Percentiles rank a stretch among this genome's conserved stretches.
Conservation (phyloP, 2,888 invertebrate species). For the Lasioglossum malachurum region DNA sequence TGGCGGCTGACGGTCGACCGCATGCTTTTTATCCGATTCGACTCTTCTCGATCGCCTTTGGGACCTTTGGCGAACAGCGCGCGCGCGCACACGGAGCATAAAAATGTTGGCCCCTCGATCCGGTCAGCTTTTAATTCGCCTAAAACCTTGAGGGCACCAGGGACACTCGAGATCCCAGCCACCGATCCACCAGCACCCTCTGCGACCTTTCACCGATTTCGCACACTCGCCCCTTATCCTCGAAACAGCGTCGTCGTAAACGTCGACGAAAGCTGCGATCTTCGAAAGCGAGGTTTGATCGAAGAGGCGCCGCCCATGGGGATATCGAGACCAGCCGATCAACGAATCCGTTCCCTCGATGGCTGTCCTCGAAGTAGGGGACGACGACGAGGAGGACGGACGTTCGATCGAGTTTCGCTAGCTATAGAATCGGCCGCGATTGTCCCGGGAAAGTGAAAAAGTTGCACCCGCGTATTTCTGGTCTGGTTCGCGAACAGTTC, state of each 20-base stretch:
- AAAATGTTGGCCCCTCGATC: not conserved
- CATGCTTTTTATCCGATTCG: not conserved
- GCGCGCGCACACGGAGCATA: not conserved
- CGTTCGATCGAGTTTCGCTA: not conserved
- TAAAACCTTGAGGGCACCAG: not conserved
- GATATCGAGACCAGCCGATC: too few species aligned
- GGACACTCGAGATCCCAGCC: not conserved
- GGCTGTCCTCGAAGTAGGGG: not conserved
- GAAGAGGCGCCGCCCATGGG: not conserved
- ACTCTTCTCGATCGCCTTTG: not conserved
- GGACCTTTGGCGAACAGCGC: not conserved
- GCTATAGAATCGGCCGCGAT: not conserved
- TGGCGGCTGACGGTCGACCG: not conserved
- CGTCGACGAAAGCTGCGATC: not conserved
- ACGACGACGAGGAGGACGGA: not conserved
- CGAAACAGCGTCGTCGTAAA: not conserved
- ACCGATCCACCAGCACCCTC: not conserved
- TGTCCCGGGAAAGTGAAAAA: not conserved
- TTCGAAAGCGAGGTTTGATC: not conserved
- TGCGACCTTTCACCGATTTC: not conserved
- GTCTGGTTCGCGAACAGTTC: not conserved
- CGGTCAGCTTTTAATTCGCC: not conserved
- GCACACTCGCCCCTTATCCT: not conserved
- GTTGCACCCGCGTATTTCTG: not conserved
- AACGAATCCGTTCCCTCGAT: not conserved